These are phyloP conservation scores for Andrena bicolor DNA, from an alignment of 2,888 invertebrate genomes.

Conservation along the genomic window DNA sequence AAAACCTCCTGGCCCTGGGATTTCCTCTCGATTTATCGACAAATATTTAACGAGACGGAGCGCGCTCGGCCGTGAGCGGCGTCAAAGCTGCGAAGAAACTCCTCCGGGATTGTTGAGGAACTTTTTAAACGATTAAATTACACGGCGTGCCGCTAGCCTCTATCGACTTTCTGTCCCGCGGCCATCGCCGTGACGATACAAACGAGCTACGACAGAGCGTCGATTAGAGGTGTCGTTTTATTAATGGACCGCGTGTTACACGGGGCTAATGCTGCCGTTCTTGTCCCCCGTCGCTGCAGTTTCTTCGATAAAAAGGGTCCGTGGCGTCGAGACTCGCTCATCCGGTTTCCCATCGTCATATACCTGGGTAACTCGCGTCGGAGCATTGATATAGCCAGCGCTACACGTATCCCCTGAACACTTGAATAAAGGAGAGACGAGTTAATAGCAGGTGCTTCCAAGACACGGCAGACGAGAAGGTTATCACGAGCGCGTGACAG, in stretches of 20 bases:
- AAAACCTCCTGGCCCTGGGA: neutral
- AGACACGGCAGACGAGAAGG: too few species aligned
- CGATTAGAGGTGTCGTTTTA: conserved; percentile 59
- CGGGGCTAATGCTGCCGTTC: conserved; percentile 26
- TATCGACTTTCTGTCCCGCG: conserved; percentile 57
- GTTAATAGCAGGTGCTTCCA: conserved; percentile 4
- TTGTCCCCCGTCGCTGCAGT: neutral
- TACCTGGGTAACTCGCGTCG: too few species aligned
- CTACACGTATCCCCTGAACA: neutral
- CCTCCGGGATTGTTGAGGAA: conserved; percentile 52
- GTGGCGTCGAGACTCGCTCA: neutral
- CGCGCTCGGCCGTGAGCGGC: conserved; percentile 3
- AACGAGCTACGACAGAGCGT: conserved; percentile 40
- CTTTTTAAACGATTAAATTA: conserved; percentile 71
- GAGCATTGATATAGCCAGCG: neutral
- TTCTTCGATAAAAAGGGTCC: conserved; percentile 14
- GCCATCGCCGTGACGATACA: conserved; percentile 29
- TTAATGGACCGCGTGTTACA: conserved; percentile 47
- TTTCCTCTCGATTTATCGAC: conserved; percentile 45
- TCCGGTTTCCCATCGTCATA: conserved; percentile 9
- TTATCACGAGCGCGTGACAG: too few species aligned
- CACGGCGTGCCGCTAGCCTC: conserved; percentile 43
- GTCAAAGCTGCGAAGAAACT: conserved; percentile 32
- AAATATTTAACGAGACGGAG: conserved; percentile 46
- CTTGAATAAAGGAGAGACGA: neutral